phyloP scores from a whole-genome alignment of 2,888 invertebrate species.

The Hydrotaea cyrtoneurina region DNA sequence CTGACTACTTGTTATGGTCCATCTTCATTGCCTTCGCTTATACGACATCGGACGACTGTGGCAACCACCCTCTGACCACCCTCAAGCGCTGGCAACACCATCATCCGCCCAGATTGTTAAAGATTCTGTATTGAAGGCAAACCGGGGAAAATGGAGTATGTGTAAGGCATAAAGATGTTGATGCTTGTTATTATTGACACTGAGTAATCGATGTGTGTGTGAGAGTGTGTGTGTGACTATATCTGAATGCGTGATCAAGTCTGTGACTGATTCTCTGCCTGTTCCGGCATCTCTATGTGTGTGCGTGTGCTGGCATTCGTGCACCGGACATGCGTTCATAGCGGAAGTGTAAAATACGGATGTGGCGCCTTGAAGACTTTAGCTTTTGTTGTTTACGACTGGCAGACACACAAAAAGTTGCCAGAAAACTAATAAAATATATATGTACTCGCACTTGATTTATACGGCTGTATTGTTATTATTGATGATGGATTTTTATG shows the following conservation, averaged over 20 bases:
- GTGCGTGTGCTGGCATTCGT: neutral
- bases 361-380: conserved; percentile 66
- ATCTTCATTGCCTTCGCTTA: neutral
- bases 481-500: conserved; percentile 42
- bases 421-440: conserved; percentile 57
- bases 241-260: neutral
- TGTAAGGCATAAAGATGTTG: conserved; percentile 27
- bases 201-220: conserved; percentile 14
- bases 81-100: no score
- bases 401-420: conserved; percentile 8
- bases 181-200: conserved; percentile 25
- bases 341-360: conserved; percentile 64
- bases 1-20: conserved; percentile 44
- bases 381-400: conserved; percentile 35
- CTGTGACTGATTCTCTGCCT: neutral
- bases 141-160: neutral
- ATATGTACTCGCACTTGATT: conserved; percentile 51
- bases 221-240: neutral
- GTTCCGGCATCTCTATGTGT: neutral
- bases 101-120: no score
- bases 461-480: conserved; percentile 52
- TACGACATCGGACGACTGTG: no score
- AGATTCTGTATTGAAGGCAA: neutral
- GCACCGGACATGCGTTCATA: conserved; percentile 63
- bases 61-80: no score